phyloP scores from a whole-genome alignment of 2,888 invertebrate genomes.

The Agonopterix subpropinquella region DNA sequence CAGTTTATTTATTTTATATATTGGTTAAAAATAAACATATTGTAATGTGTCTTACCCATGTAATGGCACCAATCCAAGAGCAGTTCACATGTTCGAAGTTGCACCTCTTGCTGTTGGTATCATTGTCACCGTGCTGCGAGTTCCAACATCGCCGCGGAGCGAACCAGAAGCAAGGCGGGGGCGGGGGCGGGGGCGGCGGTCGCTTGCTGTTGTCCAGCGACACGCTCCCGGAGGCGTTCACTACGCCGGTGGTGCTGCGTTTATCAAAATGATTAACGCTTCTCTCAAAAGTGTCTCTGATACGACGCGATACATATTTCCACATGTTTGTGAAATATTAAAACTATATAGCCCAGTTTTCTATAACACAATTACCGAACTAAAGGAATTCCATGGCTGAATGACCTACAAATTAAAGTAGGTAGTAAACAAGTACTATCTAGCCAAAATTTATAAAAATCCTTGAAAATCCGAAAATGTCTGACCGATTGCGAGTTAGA shows the following conservation, averaged over 20 bases:
- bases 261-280: constrained; percentile 67
- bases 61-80: constrained; percentile 70
- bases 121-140: constrained; percentile 29
- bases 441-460: too few relatives aligned
- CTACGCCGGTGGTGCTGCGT: constrained; percentile 53
- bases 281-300: constrained; percentile 67
- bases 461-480: too few relatives aligned
- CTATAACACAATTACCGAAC: constrained; percentile 3
- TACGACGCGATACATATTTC: constrained; percentile 71
- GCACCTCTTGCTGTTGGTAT: constrained; percentile 56
- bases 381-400: constrained; percentile 12
- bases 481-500: too few relatives aligned
- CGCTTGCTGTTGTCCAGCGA: constrained; percentile 39
- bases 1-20: too few relatives aligned
- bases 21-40: constrained; percentile 2
- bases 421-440: too few relatives aligned
- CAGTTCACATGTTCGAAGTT: constrained; percentile 57
- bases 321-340: constrained; percentile 49
- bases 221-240: constrained; percentile 33
- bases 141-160: constrained; percentile 40
- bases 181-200: constrained; percentile 30
- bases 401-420: background rate
- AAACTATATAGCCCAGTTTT: background rate
- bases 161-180: constrained; percentile 43
- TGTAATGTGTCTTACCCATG: constrained; percentile 49